phyloP scores from a whole-genome alignment of 2,113 vertebrate genomes.

The Oxyura jamaicensis region DNA sequence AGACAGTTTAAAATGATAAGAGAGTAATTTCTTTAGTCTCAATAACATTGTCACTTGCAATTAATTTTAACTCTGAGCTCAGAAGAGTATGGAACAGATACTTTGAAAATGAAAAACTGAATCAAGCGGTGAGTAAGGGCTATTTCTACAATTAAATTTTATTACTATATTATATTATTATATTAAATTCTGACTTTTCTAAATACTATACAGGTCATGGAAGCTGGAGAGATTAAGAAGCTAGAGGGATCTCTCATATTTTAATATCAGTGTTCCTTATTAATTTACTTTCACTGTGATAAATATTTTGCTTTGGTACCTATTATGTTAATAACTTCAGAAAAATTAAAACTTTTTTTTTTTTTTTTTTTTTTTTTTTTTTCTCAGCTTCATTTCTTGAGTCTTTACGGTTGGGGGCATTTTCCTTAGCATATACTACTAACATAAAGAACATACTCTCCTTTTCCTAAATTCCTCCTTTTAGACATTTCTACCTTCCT shows the following conservation, averaged over 20 bases:
- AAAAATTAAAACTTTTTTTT: not conserved
- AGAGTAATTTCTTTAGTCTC: constrained; percentile 33
- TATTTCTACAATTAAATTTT: not conserved
- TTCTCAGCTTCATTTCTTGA: not conserved
- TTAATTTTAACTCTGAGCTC: constrained; percentile 39
- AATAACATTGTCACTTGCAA: constrained; percentile 24
- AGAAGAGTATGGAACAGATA: not conserved
- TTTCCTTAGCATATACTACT: not conserved
- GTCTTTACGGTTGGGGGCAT: not conserved
- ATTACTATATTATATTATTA: not conserved
- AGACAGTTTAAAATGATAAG: constrained; percentile 13
- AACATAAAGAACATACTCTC: not conserved
- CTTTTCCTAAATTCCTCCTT: not conserved
- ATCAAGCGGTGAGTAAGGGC: not conserved
- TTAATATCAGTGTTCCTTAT: not conserved
- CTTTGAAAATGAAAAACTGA: not conserved
- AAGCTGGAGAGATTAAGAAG: not conserved
- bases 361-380: not conserved
- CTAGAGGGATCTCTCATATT: not conserved
- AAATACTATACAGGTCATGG: not conserved
- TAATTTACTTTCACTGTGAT: not conserved
- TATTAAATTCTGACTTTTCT: not conserved
- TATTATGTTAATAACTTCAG: not conserved
- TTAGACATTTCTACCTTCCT: not conserved
- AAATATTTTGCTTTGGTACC: not conserved